Evolutionary conservation across 2,113 vertebrate species (phyloP).

Genomic region (Marcusenius ussheri): DNA sequence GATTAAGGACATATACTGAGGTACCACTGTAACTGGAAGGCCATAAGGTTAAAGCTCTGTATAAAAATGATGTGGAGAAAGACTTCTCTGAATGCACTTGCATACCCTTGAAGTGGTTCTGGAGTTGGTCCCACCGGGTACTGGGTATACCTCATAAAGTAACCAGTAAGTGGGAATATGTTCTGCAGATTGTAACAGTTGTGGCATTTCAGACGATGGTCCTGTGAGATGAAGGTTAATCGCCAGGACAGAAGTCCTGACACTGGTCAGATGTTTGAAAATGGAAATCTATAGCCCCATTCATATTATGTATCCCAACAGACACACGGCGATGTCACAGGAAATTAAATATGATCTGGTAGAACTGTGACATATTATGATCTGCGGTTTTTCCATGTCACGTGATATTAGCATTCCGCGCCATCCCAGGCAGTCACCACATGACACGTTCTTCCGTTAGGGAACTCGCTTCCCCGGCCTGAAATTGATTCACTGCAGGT

Average conservation of each 20-base stretch:
- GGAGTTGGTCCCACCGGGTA: background rate
- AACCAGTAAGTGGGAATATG: background rate
- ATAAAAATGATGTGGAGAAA: background rate
- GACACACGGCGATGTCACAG: background rate
- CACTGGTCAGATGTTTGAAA: background rate
- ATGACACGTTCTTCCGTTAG: background rate
- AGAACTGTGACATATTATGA: background rate
- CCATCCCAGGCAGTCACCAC: background rate
- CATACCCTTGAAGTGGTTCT: background rate
- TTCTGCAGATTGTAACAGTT: background rate
- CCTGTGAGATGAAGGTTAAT: background rate
- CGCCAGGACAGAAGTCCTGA: background rate
- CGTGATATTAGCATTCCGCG: background rate
- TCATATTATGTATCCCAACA: background rate
- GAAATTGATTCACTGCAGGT: background rate
- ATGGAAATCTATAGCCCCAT: background rate
- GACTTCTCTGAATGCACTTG: background rate
- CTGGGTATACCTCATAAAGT: background rate
- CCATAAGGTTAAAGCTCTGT: background rate
- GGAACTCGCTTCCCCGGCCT: background rate
- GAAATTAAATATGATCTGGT: background rate
- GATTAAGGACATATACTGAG: no score
- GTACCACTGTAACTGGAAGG: background rate
- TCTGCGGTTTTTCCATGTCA: background rate
- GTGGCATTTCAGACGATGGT: background rate